Conservation (phyloP, 2,888 invertebrate genomes). For the Lycophotia porphyrea region DNA sequence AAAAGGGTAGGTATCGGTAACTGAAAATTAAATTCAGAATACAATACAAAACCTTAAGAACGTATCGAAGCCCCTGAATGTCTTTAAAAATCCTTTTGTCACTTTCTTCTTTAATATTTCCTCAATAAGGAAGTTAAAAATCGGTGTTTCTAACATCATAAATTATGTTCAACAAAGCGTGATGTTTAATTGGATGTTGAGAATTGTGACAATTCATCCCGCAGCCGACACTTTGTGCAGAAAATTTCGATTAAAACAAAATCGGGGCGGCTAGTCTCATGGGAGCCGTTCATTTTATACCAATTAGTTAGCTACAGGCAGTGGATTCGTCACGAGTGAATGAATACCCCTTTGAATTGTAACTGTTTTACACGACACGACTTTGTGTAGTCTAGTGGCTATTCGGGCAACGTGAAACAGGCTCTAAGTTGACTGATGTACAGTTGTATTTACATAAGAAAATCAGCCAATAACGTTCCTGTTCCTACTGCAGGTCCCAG, state of each 20-base stretch:
- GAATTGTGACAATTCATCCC: slow-evolving; percentile 71
- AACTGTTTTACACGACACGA: slow-evolving; percentile 65
- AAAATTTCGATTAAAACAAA: slow-evolving; percentile 87
- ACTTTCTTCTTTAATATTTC: slow-evolving; percentile 37
- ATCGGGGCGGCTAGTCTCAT: slow-evolving; percentile 81
- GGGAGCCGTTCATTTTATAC: slow-evolving; percentile 88
- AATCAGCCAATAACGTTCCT: not conserved
- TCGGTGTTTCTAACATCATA: slow-evolving; percentile 39
- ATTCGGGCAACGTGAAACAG: too few relatives aligned
- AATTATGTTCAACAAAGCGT: slow-evolving; percentile 67
- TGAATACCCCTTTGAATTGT: slow-evolving; percentile 85
- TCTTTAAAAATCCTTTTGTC: slow-evolving; percentile 43
- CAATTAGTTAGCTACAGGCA: slow-evolving; percentile 89
- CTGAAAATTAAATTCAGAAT: slow-evolving; percentile 22
- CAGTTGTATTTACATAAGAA: not conserved
- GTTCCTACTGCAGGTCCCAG: not conserved
- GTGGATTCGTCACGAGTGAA: slow-evolving; percentile 88
- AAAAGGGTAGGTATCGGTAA: slow-evolving; percentile 13
- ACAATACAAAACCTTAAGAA: slow-evolving; percentile 55
- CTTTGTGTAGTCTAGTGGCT: not conserved
- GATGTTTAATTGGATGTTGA: slow-evolving; percentile 70
- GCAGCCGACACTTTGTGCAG: slow-evolving; percentile 71
- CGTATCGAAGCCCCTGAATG: slow-evolving; percentile 20
- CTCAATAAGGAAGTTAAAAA: slow-evolving; percentile 27
- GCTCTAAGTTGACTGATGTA: not conserved